phyloP scores from a whole-genome alignment of 2,113 vertebrate genomes.

The Syngnathus scovelli region DNA sequence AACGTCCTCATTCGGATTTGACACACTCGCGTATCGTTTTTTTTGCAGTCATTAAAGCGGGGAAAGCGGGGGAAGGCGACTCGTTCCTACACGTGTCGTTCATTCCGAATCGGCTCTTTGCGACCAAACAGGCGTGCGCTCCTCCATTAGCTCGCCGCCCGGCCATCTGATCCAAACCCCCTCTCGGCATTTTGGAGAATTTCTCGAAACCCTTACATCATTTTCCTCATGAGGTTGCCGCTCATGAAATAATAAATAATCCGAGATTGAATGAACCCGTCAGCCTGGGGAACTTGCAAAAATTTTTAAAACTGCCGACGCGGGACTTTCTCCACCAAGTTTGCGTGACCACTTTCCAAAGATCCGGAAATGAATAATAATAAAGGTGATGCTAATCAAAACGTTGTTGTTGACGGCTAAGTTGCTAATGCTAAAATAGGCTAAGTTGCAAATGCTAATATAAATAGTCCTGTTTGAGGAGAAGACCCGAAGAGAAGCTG shows the following conservation, averaged over 20 bases:
- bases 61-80: slow-evolving; percentile 34
- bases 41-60: slow-evolving; percentile 56
- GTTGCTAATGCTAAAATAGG: slow-evolving; percentile 46
- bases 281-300: slow-evolving; percentile 22
- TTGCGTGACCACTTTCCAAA: slow-evolving; percentile 1
- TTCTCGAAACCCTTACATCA: slow-evolving; percentile 64
- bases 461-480: slow-evolving; percentile 42
- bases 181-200: slow-evolving; percentile 35
- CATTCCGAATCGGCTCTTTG: slow-evolving; percentile 61
- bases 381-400: slow-evolving; percentile 23
- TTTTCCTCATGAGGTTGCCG: slow-evolving; percentile 24
- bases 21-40: slow-evolving; percentile 61
- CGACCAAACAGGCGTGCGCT: slow-evolving; percentile 46
- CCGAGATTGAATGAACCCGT: slow-evolving; percentile 28
- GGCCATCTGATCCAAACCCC: slow-evolving; percentile 30
- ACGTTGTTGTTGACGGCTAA: slow-evolving; percentile 37
- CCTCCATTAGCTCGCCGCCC: slow-evolving; percentile 47
- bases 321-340: slow-evolving; percentile 6
- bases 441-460: background rate
- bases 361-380: slow-evolving; percentile 18
- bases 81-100: slow-evolving; percentile 50
- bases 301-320: slow-evolving; percentile 20
- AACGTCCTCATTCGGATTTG: slow-evolving; percentile 64
- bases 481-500: slow-evolving; percentile 38
- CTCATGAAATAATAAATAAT: slow-evolving; percentile 48